Conservation (phyloP, 1,140 invertebrate genomes). For the Heliconius nattereri region DNA sequence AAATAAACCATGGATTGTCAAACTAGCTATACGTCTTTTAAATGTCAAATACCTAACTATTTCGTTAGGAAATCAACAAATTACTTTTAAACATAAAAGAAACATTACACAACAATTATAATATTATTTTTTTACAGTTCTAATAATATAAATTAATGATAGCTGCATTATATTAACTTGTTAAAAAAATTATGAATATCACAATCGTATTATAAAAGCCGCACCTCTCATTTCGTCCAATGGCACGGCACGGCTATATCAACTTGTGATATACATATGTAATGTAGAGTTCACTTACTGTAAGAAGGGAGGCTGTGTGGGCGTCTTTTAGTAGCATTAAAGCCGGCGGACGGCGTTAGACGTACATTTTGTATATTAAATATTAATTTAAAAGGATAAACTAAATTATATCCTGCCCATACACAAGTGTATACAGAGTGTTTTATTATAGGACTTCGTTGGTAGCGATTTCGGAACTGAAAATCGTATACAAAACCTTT, state of each 20-base stretch:
- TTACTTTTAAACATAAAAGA: background rate
- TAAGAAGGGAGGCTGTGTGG: conserved; percentile 72
- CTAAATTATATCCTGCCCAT: background rate
- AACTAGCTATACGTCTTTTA: background rate
- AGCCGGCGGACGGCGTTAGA: conserved; percentile 57
- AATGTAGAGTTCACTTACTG: conserved; percentile 53
- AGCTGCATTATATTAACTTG: background rate
- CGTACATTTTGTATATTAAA: conserved; percentile 56
- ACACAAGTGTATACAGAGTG: conserved; percentile 1
- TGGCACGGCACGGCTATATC: conserved; percentile 26
- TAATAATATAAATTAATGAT: background rate
- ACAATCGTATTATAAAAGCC: conserved; percentile 50
- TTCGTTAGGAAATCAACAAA: background rate
- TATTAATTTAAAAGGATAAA: background rate
- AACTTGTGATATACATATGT: conserved; percentile 57
- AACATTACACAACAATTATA: background rate
- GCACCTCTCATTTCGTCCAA: conserved; percentile 53
- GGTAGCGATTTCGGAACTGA: conserved; percentile 19
- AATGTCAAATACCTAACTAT: background rate
- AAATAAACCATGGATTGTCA: background rate
- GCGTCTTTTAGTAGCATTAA: conserved; percentile 63
- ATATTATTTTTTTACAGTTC: background rate
- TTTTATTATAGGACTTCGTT: conserved; percentile 1
- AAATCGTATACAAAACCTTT: conserved; percentile 26
- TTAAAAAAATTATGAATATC: background rate